Conservation (phyloP, 2,113 vertebrate genomes). For the Pachyramphus minor region DNA sequence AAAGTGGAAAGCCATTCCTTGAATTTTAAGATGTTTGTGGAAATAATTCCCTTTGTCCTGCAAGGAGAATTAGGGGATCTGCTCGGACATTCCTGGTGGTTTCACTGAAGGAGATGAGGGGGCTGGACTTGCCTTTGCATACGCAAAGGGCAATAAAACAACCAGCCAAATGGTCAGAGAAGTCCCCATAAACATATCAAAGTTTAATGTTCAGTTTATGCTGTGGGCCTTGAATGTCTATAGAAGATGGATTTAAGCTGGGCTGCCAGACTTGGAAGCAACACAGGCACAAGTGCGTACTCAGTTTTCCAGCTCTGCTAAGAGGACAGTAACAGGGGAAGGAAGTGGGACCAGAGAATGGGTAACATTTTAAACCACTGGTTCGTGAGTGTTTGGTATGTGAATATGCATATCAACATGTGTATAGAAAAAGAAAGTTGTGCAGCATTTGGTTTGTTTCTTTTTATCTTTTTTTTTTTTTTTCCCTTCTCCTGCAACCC, state of each 20-base stretch:
- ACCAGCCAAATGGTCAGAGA: conserved; percentile 23
- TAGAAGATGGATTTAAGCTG: neutral
- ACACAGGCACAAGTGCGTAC: rapidly evolving
- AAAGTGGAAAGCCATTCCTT: neutral
- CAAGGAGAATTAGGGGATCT: neutral
- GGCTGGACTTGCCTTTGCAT: neutral
- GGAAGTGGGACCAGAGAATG: neutral
- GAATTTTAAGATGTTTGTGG: neutral
- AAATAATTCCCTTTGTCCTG: neutral
- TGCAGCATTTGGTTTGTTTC: rapidly evolving
- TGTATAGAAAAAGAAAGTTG: neutral
- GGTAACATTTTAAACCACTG: neutral
- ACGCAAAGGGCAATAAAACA: neutral
- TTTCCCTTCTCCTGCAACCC: neutral
- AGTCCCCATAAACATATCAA: conserved; percentile 20
- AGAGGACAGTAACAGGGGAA: neutral
- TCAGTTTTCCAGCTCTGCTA: neutral
- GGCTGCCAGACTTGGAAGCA: neutral
- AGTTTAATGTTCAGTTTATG: neutral
- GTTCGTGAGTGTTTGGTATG: rapidly evolving
- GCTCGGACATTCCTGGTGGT: neutral
- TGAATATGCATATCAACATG: neutral
- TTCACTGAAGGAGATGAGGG: neutral
- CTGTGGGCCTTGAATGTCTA: neutral
- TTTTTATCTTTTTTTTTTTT: neutral